These are phyloP conservation scores for Ictidomys tridecemlineatus DNA, from an alignment of 2,113 vertebrate species.

Conservation along the genomic window DNA sequence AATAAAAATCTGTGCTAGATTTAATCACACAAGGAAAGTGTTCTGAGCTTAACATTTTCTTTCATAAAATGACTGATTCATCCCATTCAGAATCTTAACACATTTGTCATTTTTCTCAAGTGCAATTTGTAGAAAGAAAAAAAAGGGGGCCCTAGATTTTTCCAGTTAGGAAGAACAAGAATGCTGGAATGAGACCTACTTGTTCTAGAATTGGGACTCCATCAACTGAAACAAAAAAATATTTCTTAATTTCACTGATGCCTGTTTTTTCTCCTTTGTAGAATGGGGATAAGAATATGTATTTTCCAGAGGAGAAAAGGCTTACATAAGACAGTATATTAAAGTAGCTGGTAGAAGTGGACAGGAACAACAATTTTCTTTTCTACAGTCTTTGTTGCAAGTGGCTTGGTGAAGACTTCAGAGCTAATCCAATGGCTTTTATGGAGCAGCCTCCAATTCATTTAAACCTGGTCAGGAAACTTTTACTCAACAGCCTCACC, in stretches of 20 bases:
- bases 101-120: slow-evolving; percentile 51
- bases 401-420: background rate
- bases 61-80: slow-evolving; percentile 75
- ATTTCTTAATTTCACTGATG: background rate
- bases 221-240: background rate
- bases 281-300: background rate
- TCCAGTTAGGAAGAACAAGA: background rate
- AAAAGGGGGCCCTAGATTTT: background rate
- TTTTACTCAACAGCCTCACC: background rate
- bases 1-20: slow-evolving; percentile 70
- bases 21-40: slow-evolving; percentile 71
- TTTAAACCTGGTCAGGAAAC: background rate
- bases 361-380: background rate
- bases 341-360: background rate
- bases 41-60: slow-evolving; percentile 70
- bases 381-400: background rate
- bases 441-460: background rate
- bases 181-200: background rate
- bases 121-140: background rate
- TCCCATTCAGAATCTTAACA: slow-evolving; percentile 63
- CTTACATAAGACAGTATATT: background rate
- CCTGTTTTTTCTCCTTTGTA: background rate
- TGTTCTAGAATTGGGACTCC: background rate
- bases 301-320: background rate
- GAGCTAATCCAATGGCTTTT: background rate